Conservation (phyloP, 2,113 vertebrate species). For the Limanda limanda region DNA sequence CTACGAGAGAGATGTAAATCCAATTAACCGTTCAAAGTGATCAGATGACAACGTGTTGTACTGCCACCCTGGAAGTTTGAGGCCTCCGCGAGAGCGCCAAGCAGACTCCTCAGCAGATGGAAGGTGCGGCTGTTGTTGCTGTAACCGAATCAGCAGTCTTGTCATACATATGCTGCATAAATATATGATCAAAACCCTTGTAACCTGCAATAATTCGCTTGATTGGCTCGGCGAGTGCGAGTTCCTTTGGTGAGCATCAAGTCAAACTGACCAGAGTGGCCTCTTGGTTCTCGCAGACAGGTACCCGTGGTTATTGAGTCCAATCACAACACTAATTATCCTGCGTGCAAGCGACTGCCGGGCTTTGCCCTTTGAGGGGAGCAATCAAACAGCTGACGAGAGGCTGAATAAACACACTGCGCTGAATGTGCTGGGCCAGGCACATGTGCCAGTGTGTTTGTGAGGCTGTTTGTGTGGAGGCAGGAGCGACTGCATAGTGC, state of each 20-base stretch:
- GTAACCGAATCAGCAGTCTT: constrained; percentile 72
- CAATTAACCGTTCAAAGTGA: constrained; percentile 44
- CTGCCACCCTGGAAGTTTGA: constrained; percentile 44
- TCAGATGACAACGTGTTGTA: constrained; percentile 41
- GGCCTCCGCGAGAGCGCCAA: constrained; percentile 45
- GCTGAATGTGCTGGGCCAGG: constrained; percentile 60
- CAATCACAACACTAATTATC: constrained; percentile 79
- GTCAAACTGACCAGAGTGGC: constrained; percentile 75
- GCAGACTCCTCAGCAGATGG: constrained; percentile 65
- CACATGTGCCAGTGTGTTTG: constrained; percentile 8
- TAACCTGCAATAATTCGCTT: constrained; percentile 77
- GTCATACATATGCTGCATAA: constrained; percentile 74
- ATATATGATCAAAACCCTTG: constrained; percentile 73
- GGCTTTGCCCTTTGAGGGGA: constrained; percentile 81
- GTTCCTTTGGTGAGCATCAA: constrained; percentile 66
- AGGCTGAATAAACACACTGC: constrained; percentile 79
- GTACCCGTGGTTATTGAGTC: constrained; percentile 69
- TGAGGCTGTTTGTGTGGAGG: neutral
- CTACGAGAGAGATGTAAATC: constrained; percentile 33
- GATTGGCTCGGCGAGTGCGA: constrained; percentile 68
- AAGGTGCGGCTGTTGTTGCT: constrained; percentile 57
- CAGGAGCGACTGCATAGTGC: neutral
- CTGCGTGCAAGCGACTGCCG: constrained; percentile 73
- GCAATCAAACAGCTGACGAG: constrained; percentile 82
- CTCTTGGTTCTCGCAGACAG: constrained; percentile 65